Percentiles rank a stretch among this genome's conserved stretches.
Conservation (phyloP, 2,113 vertebrate genomes). For the Vidua macroura region DNA sequence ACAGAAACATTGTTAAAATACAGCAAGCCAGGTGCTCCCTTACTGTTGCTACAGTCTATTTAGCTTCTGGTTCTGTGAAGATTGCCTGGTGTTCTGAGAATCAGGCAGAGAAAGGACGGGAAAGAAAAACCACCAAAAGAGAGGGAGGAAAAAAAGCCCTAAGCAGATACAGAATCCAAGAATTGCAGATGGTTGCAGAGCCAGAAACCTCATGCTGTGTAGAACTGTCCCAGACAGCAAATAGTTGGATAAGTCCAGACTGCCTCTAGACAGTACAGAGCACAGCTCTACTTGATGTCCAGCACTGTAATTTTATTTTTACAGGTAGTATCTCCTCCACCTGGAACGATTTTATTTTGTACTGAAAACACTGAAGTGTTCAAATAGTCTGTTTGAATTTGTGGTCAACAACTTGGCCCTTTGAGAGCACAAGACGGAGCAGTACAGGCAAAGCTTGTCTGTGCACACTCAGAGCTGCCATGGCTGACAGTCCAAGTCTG, state of each 20-base stretch:
- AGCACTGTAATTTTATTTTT: conserved; percentile 28
- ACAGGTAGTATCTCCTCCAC: conserved; percentile 24
- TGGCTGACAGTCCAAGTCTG: background rate
- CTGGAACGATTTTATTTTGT: background rate
- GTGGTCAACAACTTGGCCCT: background rate
- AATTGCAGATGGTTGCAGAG: conserved; percentile 46
- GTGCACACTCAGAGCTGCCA: background rate
- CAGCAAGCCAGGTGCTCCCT: background rate
- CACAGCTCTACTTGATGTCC: background rate
- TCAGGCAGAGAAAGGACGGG: background rate
- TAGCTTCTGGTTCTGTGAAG: conserved; percentile 47
- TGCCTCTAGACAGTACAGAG: conserved; percentile 21
- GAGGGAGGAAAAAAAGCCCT: conserved; percentile 43
- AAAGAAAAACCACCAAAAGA: conserved; percentile 56
- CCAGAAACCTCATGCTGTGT: conserved; percentile 60
- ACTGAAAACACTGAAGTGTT: background rate
- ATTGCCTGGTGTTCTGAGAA: conserved; percentile 54
- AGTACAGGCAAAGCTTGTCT: background rate
- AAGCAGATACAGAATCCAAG: conserved; percentile 58
- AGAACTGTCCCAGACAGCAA: conserved; percentile 61
- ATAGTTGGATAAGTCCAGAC: conserved; percentile 35
- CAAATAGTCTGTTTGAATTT: background rate
- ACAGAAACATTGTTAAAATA: background rate
- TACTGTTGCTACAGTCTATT: background rate
- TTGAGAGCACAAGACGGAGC: background rate